phyloP scores from a whole-genome alignment of 1,140 invertebrate genomes.

The Eubasilissa regina region DNA sequence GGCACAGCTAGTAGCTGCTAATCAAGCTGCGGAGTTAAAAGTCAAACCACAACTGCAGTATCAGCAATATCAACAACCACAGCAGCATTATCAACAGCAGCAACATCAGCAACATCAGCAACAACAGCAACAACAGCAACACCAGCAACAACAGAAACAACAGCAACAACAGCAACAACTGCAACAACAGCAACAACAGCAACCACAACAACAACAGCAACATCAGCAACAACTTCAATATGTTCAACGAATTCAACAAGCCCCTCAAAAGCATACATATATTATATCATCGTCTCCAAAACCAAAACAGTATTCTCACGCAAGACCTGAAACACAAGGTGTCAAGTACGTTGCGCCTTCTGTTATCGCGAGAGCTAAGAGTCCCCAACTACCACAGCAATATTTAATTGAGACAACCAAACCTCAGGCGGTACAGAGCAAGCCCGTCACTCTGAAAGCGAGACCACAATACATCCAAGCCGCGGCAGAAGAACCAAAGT shows the following conservation, averaged over 20 bases:
- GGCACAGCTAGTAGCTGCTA: slow-evolving; percentile 54
- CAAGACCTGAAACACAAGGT: slow-evolving; percentile 47
- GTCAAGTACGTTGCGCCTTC: slow-evolving; percentile 48
- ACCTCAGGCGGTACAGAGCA: slow-evolving; percentile 43
- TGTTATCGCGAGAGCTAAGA: slow-evolving; percentile 43
- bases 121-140: slow-evolving; percentile 11
- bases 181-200: slow-evolving; percentile 19
- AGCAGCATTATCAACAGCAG: slow-evolving; percentile 27
- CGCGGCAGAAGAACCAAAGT: slow-evolving; percentile 51
- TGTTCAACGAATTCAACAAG: slow-evolving; percentile 29
- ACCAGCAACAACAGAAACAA: slow-evolving; percentile 24
- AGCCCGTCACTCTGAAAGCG: slow-evolving; percentile 35
- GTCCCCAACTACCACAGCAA: slow-evolving; percentile 49
- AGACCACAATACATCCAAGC: slow-evolving; percentile 52
- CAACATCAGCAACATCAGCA: slow-evolving; percentile 31
- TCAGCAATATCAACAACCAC: slow-evolving; percentile 22
- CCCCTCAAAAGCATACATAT: slow-evolving; percentile 48
- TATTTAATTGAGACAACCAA: slow-evolving; percentile 59
- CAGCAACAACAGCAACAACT: slow-evolving; percentile 42
- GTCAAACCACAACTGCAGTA: slow-evolving; percentile 40
- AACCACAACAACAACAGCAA: slow-evolving; percentile 29
- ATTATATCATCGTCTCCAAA: slow-evolving; percentile 9
- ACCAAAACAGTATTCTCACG: slow-evolving; percentile 33
- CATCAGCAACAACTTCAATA: slow-evolving; percentile 38
- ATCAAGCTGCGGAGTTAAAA: slow-evolving; percentile 56